These are phyloP conservation scores for Zelostemma sp. DNA, from an alignment of 1,140 invertebrate species.

Conservation along the genomic window DNA sequence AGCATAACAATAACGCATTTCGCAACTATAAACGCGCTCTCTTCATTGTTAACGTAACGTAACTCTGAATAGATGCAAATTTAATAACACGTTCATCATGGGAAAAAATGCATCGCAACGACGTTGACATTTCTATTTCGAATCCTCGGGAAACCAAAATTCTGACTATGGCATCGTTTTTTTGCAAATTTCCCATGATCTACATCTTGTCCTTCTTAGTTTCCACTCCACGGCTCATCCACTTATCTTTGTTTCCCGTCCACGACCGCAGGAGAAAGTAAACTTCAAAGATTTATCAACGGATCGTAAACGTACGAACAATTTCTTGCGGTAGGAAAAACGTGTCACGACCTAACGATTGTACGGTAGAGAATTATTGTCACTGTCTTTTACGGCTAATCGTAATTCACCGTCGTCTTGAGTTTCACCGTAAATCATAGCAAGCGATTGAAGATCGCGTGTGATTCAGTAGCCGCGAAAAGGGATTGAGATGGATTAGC, in stretches of 20 bases:
- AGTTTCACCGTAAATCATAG: slow-evolving; percentile 10
- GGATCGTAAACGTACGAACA: slow-evolving; percentile 15
- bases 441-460: neutral
- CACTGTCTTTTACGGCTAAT: slow-evolving; percentile 12
- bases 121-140: too few relatives aligned
- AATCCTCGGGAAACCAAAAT: too few relatives aligned
- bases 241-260: slow-evolving; percentile 16
- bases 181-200: neutral
- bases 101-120: too few relatives aligned
- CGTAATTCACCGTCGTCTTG: slow-evolving; percentile 9
- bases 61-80: neutral
- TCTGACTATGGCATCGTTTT: too few relatives aligned
- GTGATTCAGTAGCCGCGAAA: slow-evolving; percentile 2
- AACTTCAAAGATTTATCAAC: slow-evolving; percentile 29
- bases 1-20: too few relatives aligned
- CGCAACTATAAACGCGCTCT: too few relatives aligned
- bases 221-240: slow-evolving; percentile 14
- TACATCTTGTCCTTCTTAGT: slow-evolving; percentile 17
- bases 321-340: slow-evolving; percentile 8
- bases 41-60: neutral
- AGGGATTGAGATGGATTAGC: neutral
- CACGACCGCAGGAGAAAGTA: slow-evolving; percentile 26
- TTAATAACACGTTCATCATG: too few relatives aligned
- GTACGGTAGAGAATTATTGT: slow-evolving; percentile 19
- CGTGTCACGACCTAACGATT: slow-evolving; percentile 13